Base-by-base conservation (phyloP, 2,888 invertebrate genomes). In the Drosophila neonasuta region DNA sequence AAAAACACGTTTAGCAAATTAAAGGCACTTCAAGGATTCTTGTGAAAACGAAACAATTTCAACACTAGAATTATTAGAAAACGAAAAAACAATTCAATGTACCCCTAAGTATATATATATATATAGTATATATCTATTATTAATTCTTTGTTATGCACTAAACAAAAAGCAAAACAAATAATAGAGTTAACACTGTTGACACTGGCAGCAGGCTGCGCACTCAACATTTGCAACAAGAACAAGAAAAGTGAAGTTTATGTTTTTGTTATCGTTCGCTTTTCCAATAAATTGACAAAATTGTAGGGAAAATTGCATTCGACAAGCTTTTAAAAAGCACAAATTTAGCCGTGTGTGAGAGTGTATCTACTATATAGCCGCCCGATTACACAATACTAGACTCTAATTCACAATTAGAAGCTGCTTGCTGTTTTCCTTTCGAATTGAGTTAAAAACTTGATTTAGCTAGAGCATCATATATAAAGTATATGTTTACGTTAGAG, bases 1-100 rank as follows among this genome's bases (percentile, higher is more conserved):
- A 83, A 83, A 80, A 83, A 85, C 80, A 83, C 71, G 71, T 80
- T 82, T 83, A 85, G 83, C 83, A 83, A 83, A 83, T 80, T 80
- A 83, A 83, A 83, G 83, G 83, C 83, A 83, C 83, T 83, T 80
- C 80, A 80, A 80, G 83, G 83, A 80, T 72, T 72, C 36, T 77
- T 79, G 62, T 83, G 68, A 75, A 78, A 68, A 72, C 80, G 73
- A 73, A 77, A 79, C 79, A 77, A 77, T 68, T 68, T 65, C 59
- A 70, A 64, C 58, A 70, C 61, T 69, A 74, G 48, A 69, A 56
- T 63, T 46, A 61, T 15, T 48, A 57, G 56, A 72, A 72, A 76
- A 76, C 73, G 65, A 77, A 77, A 77, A 41, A 56, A 68, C 69
- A 67, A 70, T 70, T 66, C 63, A 71, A 64, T 51, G 39, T 60